Conservation (phyloP, 2,888 invertebrate genomes). For the Neoascia interrupta region DNA sequence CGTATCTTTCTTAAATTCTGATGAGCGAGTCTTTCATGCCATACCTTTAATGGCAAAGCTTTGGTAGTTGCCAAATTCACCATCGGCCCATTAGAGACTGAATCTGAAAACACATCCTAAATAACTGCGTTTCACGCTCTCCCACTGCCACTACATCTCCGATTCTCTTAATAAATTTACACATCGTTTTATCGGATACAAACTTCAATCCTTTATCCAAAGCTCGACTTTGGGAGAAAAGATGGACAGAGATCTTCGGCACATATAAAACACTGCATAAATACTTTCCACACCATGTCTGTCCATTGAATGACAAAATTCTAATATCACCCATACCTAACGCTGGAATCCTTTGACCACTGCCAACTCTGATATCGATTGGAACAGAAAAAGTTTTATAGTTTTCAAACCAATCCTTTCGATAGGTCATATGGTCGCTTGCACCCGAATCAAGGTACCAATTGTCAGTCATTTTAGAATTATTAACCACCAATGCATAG, state of each 20-base stretch:
- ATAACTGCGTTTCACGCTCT: slow-evolving; percentile 7
- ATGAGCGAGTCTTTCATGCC: slow-evolving; percentile 71
- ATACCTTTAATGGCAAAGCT: slow-evolving; percentile 54
- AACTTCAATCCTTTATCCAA: slow-evolving; percentile 59
- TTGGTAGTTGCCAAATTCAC: neutral
- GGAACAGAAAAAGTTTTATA: neutral
- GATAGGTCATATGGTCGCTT: slow-evolving; percentile 50
- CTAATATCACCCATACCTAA: slow-evolving; percentile 40
- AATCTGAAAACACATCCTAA: slow-evolving; percentile 5
- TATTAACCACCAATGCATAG: too few species aligned
- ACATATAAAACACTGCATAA: slow-evolving; percentile 63
- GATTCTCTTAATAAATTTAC: neutral
- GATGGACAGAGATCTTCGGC: neutral
- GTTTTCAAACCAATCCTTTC: slow-evolving; percentile 10
- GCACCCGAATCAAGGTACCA: neutral
- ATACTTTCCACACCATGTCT: slow-evolving; percentile 31
- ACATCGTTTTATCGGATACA: neutral
- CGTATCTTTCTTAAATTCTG: slow-evolving; percentile 68
- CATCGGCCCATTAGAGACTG: neutral
- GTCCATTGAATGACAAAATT: slow-evolving; percentile 27
- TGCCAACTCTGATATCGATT: neutral
- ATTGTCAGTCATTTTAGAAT: too few species aligned
- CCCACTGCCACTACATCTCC: neutral
- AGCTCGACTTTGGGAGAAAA: slow-evolving; percentile 24
- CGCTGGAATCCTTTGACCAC: neutral